Percentiles rank a stretch among this genome's conserved stretches.
phyloP scores from a whole-genome alignment of 2,113 vertebrate species.

The Mesitornis unicolor region DNA sequence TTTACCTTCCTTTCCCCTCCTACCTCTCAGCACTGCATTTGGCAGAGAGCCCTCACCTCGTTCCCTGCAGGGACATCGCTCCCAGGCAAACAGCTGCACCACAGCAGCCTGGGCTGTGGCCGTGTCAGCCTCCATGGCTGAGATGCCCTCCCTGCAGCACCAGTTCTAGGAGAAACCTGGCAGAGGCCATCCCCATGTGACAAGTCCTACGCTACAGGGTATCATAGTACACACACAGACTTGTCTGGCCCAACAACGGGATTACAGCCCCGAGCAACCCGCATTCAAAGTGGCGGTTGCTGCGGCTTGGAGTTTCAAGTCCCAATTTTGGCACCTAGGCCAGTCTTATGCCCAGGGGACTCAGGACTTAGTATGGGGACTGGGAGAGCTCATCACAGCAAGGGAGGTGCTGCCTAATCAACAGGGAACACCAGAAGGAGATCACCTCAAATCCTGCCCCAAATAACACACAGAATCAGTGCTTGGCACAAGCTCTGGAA shows the following conservation, averaged over 20 bases:
- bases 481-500: neutral
- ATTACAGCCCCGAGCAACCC: neutral
- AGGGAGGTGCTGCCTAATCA: neutral
- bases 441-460: neutral
- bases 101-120: neutral
- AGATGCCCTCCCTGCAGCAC: neutral
- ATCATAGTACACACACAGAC: neutral
- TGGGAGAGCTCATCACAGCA: accelerated
- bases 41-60: neutral
- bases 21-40: neutral
- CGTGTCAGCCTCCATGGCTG: neutral
- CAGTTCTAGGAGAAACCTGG: neutral
- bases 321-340: neutral
- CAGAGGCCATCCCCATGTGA: neutral
- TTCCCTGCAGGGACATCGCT: neutral
- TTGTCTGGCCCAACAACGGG: neutral
- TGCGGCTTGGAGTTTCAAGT: neutral
- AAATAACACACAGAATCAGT: neutral
- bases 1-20: neutral
- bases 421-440: neutral
- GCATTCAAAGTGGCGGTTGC: accelerated
- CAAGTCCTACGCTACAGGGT: neutral
- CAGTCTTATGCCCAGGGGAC: neutral
- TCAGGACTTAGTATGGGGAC: accelerated
- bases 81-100: neutral